Evolutionary conservation across 2,113 vertebrate species (phyloP).

Genomic region (Pipra filicauda): DNA sequence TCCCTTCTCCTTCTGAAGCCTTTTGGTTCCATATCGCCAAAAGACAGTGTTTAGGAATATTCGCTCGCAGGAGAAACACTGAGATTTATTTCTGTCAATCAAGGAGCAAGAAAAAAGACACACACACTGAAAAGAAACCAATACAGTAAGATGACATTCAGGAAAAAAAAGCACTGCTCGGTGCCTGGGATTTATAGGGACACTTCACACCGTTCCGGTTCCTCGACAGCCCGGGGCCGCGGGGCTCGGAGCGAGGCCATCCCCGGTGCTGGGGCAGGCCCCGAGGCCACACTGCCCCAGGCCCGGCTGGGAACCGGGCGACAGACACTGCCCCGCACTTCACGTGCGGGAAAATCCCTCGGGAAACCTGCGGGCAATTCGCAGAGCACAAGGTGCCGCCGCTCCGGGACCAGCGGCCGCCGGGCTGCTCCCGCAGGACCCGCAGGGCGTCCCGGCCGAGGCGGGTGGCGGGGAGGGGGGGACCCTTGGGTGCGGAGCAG

Average conservation of each 20-base stretch:
- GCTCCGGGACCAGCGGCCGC: neutral
- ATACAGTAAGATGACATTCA: neutral
- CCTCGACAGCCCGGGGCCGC: neutral
- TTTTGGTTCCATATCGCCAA: fast-evolving
- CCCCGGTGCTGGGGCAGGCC: neutral
- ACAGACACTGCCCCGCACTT: no score
- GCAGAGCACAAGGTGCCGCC: neutral
- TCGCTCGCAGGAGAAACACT: neutral
- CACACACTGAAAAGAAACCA: no score
- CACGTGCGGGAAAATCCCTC: neutral
- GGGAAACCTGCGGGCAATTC: neutral
- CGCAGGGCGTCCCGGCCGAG: no score
- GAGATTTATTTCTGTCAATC: neutral
- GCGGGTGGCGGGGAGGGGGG: neutral
- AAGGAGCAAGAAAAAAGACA: neutral
- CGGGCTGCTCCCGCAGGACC: neutral
- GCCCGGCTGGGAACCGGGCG: neutral
- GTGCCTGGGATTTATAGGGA: neutral
- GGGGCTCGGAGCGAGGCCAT: neutral
- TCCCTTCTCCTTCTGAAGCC: neutral
- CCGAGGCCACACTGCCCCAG: neutral
- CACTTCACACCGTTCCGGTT: no score
- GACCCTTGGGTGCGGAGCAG: neutral
- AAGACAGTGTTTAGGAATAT: neutral
- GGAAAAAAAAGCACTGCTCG: no score